Evolutionary conservation across 2,797 vertebrate species (phyloP), one percentile per base, ranked within the genome.

Genomic region (Onychomys arenicola): DNA sequence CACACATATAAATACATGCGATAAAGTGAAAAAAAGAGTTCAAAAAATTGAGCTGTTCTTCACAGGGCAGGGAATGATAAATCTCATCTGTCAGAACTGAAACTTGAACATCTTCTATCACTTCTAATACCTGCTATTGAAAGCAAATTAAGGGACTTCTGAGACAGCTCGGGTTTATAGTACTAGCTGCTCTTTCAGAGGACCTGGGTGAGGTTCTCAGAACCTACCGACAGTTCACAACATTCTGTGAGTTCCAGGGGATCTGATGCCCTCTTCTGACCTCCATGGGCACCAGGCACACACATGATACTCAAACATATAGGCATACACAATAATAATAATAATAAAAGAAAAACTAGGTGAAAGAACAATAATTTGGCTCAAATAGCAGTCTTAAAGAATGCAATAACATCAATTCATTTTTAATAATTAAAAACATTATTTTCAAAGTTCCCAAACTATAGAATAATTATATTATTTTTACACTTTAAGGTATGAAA

Each of bases 401-500:
- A 83, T 63, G 37, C 43, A 13, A 52, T 40, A 76, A 88, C 91
- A 9, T 65, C 92, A 77, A 89, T 89, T 75, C 1, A 40, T 37
- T 21, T 82, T 57, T 78, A 78, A 2, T 32, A 76, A 84, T 78
- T 21, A 94, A 63, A 75, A 3, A 3, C 67, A 2, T 73, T 93
- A 86, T 63, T 97, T 61, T 80, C 88, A 84, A 85, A 40, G n/a
- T 23, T 57, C 34, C 76, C 25, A 76, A 73, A 75, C 1, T 89
- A 85, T 55, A 94, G 34, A 49, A 95, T 13, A 1, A 93, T 61
- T 59, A 27, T 63, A 81, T 55, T 52, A 49, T 71, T 94, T 94
- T 90, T 89, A 84, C 71, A 91, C 7, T 55, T 46, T 87, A 75
- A 95, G 32, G 19, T 37, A 75, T 94, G 57, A 97, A 46, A 16